Evolutionary conservation across 1,140 invertebrate species (phyloP), one percentile per base, ranked within the genome.

Genomic region (Drosophila pseudoobscura): DNA sequence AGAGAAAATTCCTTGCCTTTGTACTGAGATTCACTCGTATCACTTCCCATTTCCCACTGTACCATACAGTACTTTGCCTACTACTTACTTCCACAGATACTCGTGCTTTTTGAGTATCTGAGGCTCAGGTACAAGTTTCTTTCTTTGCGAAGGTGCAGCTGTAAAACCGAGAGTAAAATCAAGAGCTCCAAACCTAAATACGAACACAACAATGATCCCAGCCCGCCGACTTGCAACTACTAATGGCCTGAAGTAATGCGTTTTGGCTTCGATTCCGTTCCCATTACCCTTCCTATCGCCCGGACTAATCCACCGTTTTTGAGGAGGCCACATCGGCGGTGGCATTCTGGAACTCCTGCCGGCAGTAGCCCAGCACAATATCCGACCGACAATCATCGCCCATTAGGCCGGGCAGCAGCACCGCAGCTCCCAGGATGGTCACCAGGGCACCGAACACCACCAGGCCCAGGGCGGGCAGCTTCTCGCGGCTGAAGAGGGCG

Each of bases 391-490:
- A 91, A 72, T 91, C 91, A 39, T 70, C 91, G 53, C 89, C 90
- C 73, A 88, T 79, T 22, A 91, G 72, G 2, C 82, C 79, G 0
- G 89, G 90, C 63, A 91, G 46, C 20, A 91, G 75, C 1, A 91
- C 90, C 8, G 78, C 89, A 49, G 88, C 89, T 41, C 96, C 96
- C 44, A 94, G 91, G 11, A 94, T 78, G 13, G 95, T 95, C 5
- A 96, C 95, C n/a, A 95, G 80, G 1, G 94, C 89, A 1, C 96
- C 96, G 79, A 97, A 96, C 1, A 94, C 70, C 11, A 94, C 94
- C 17, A 96, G 92, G 2, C 94, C 93, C 17, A 97, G 84, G 1
- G 96, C 95, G 1, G 96, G 95, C 6, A 96, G 89, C 91, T 97
- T 97, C 71, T 93, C 93, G 3, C 92, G 84, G n/a, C 94, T 95